Conservation (phyloP, 1,140 invertebrate genomes). For the Epicauta chinensis region DNA sequence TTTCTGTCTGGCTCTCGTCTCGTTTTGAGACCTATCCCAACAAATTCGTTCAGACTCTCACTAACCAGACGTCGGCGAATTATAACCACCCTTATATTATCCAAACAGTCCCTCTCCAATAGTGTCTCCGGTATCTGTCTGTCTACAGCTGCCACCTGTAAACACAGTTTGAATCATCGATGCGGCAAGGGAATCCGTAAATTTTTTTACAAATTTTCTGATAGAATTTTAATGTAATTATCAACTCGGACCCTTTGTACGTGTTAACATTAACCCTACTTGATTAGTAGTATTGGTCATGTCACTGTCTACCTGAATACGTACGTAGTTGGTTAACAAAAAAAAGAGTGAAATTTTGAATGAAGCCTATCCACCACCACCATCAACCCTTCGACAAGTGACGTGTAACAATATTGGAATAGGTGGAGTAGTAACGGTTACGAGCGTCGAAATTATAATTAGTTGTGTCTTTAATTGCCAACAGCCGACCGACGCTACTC, state of each 20-base stretch:
- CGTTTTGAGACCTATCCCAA: slow-evolving; percentile 41
- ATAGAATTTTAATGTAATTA: no score
- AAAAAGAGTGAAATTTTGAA: slow-evolving; percentile 10
- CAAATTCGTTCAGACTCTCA: slow-evolving; percentile 34
- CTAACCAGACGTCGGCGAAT: slow-evolving; percentile 25
- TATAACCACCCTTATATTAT: slow-evolving; percentile 17
- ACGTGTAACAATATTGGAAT: no score
- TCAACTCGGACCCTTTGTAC: slow-evolving; percentile 5
- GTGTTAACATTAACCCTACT: background rate
- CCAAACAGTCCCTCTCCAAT: no score
- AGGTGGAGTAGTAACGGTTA: background rate
- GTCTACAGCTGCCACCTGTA: slow-evolving; percentile 11
- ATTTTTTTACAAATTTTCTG: no score
- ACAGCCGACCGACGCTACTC: background rate
- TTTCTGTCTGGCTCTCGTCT: slow-evolving; percentile 41
- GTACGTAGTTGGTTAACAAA: background rate
- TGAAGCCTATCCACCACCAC: background rate
- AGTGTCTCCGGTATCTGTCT: slow-evolving; percentile 8
- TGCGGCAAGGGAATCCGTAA: no score
- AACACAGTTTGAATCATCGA: slow-evolving; percentile 4
- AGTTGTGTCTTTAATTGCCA: slow-evolving; percentile 12
- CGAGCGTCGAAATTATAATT: slow-evolving; percentile 12
- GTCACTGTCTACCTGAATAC: background rate
- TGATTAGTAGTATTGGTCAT: background rate
- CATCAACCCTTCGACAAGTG: no score